Conservation (phyloP, 1,140 invertebrate genomes). For the Heliothis subflexa region DNA sequence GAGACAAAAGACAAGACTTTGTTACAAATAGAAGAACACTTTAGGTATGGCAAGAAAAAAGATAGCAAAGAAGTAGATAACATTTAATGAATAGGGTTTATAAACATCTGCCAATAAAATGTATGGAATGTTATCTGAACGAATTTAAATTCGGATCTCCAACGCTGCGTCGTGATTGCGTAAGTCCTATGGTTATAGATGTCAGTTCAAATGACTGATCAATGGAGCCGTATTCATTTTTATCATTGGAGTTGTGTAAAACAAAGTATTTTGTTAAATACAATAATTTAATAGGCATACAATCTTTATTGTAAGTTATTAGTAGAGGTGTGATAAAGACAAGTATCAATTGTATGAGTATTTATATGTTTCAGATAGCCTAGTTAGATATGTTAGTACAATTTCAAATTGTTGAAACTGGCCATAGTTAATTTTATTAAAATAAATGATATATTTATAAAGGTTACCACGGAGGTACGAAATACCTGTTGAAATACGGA, state of each 20-base stretch:
- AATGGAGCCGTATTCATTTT: constrained; percentile 1
- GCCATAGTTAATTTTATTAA: constrained; percentile 11
- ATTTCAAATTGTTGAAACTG: constrained; percentile 6
- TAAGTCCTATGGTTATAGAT: constrained; percentile 10
- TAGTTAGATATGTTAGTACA: constrained; percentile 5
- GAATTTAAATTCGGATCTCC: constrained; percentile 16
- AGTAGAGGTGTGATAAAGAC: background rate
- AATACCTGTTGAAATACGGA: too few relatives aligned
- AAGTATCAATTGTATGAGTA: constrained; percentile 7
- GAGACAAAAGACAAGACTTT: constrained; percentile 90
- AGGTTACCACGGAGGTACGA: too few relatives aligned
- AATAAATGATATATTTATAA: background rate
- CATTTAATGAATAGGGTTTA: constrained; percentile 11
- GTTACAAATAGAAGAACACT: constrained; percentile 88
- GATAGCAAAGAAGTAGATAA: constrained; percentile 49
- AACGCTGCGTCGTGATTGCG: constrained; percentile 14
- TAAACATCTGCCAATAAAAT: background rate
- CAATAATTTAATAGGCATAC: background rate
- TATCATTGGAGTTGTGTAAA: background rate
- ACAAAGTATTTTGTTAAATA: constrained; percentile 8
- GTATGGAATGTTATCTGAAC: constrained; percentile 4
- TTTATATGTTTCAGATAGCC: constrained; percentile 8
- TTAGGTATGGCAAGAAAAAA: constrained; percentile 68
- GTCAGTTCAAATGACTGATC: constrained; percentile 1
- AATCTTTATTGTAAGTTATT: constrained; percentile 17